Conservation (phyloP, 2,888 invertebrate genomes). For the Drosophila seclusa region DNA sequence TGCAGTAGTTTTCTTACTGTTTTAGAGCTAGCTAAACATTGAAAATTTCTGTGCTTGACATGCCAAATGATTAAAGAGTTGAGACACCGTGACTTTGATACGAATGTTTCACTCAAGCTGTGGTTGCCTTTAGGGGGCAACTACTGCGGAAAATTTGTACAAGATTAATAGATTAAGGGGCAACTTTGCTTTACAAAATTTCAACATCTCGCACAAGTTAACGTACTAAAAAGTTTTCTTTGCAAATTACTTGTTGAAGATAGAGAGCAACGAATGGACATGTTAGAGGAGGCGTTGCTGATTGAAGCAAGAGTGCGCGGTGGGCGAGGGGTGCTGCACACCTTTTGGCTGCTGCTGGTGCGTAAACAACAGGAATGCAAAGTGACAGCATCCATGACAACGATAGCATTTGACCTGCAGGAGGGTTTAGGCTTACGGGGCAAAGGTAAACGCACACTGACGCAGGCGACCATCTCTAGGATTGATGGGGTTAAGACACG, state of each 20-base stretch:
- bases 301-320: neutral
- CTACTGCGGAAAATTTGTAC: slow-evolving; percentile 32
- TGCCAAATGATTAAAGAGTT: slow-evolving; percentile 1
- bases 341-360: slow-evolving; percentile 55
- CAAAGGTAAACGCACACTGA: slow-evolving; percentile 23
- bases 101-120: neutral
- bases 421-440: slow-evolving; percentile 35
- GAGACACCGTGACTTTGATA: slow-evolving; percentile 31
- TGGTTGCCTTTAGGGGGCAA: neutral
- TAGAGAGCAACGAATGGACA: slow-evolving; percentile 20
- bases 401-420: slow-evolving; percentile 49
- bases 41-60: neutral
- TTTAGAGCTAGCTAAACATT: neutral
- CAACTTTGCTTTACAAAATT: slow-evolving; percentile 9
- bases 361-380: slow-evolving; percentile 74
- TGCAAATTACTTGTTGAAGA: slow-evolving; percentile 42
- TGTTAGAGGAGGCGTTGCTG: slow-evolving; percentile 16
- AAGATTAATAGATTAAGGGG: slow-evolving; percentile 45
- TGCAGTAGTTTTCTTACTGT: neutral
- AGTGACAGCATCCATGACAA: slow-evolving; percentile 69
- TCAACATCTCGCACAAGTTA: slow-evolving; percentile 11
- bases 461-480: slow-evolving; percentile 22
- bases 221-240: slow-evolving; percentile 11
- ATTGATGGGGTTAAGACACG: slow-evolving; percentile 14
- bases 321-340: slow-evolving; percentile 25